Percentiles rank a stretch among this genome's conserved stretches.
phyloP scores from a whole-genome alignment of 2,888 invertebrate species.

The Lamproptera curius region DNA sequence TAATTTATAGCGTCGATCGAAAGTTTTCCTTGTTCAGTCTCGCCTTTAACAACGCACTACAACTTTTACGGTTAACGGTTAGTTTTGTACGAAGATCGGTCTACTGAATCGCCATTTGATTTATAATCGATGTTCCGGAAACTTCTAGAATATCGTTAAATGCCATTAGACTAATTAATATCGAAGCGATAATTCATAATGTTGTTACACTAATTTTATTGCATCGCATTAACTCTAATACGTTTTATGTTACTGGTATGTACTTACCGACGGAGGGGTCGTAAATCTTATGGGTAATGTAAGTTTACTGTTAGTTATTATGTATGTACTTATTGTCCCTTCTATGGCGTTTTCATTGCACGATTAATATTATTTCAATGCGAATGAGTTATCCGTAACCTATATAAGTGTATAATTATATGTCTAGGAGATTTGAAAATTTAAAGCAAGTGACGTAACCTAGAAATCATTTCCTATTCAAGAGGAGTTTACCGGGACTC shows the following conservation, averaged over 20 bases:
- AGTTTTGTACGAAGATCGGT: not conserved
- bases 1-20: constrained; percentile 7
- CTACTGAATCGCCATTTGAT: not conserved
- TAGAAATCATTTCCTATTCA: constrained; percentile 2
- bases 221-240: not conserved
- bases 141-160: not conserved
- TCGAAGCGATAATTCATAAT: not conserved
- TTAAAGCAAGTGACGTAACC: no score
- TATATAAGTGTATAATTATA: no score
- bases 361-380: no score
- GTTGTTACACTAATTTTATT: not conserved
- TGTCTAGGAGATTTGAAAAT: no score
- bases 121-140: not conserved
- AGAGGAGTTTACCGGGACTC: constrained; percentile 7
- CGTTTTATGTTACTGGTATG: constrained; percentile 3
- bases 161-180: not conserved
- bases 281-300: no score
- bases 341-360: no score
- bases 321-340: no score
- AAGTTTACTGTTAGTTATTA: no score
- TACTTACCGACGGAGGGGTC: not conserved
- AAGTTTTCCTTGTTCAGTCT: constrained; percentile 4
- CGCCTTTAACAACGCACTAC: not conserved
- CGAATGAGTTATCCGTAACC: no score
- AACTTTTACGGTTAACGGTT: not conserved